Base-by-base conservation (phyloP, 2,113 vertebrate genomes). In the Perognathus longimembris region DNA sequence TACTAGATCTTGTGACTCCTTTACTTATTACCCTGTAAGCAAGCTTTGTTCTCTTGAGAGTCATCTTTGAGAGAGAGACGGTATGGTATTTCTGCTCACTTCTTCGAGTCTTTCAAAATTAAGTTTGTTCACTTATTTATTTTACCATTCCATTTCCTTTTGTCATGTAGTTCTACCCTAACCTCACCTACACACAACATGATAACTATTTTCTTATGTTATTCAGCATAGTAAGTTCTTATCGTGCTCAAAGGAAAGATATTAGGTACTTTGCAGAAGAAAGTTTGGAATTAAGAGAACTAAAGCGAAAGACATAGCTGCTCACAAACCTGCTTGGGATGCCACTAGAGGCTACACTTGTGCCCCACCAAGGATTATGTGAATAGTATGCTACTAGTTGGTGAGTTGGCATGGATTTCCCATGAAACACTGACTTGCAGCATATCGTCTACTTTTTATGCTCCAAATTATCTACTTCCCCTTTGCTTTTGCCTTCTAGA, bases 131-230 rank as follows among this genome's bases (percentile, higher is more conserved):
- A 34, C 59, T 71, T 61, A 64, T 66, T 80, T 36, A 63, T 84
- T 79, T 87, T 28, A 81, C 18, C 57, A 30, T n/a, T 88, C 84
- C 17, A 74, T 86, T 79, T 93, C 61, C 40, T 70, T 0, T 61
- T 74, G 45, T 76, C 12, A 61, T 38, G 10, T 74, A 66, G 67
- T 79, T 94, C 75, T 92, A 1, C 66, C 92, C 90, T 92, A 88
- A 85, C 76, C 45, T 88, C 61, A 78, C 21, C 21, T 14, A 40
- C 32, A 54, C 5, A 59, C 14, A 83, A 28, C 77, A 21, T 7
- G 94, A 90, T 79, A 88, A 86, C 32, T 77, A 92, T 76, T 85
- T 92, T 22, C 75, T 93, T 79, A 17, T 77, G 82, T 78, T 82
- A 63, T 50, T 88, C 42, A 71, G 32, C 80, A 71, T 85, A 74